Conservation (phyloP, 2,113 vertebrate genomes). For the Ptyas mucosa region DNA sequence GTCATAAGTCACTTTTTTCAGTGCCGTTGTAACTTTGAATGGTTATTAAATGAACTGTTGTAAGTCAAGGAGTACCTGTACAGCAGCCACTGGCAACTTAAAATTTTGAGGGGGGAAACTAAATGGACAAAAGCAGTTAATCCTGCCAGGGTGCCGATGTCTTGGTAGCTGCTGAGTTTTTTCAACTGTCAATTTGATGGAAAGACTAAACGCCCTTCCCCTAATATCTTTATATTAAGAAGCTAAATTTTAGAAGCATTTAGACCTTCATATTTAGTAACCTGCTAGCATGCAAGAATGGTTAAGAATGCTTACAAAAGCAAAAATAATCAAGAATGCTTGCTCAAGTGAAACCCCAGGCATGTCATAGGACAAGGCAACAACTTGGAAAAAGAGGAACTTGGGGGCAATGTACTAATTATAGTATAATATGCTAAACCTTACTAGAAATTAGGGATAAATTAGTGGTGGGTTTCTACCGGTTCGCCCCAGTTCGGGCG, state of each 20-base stretch:
- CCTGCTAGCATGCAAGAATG: not conserved
- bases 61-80: too few relatives aligned
- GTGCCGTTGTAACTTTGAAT: too few relatives aligned
- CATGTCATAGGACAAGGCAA: not conserved
- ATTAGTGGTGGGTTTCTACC: too few relatives aligned
- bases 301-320: not conserved
- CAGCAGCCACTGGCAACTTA: not conserved
- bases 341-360: not conserved
- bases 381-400: not conserved
- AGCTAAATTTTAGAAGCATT: not conserved
- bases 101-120: not conserved
- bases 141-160: not conserved
- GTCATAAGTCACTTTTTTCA: too few relatives aligned
- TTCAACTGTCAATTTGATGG: not conserved
- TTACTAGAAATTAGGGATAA: not conserved
- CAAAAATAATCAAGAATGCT: not conserved
- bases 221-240: too few relatives aligned
- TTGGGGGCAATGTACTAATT: not conserved
- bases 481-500: too few relatives aligned
- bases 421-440: not conserved
- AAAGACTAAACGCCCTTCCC: too few relatives aligned
- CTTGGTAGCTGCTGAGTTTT: not conserved
- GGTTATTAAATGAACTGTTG: too few relatives aligned
- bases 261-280: not conserved
- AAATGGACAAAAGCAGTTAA: not conserved